These are phyloP conservation scores for Hystrix cristata DNA, from an alignment of 2,113 vertebrate species.

Conservation along the genomic window DNA sequence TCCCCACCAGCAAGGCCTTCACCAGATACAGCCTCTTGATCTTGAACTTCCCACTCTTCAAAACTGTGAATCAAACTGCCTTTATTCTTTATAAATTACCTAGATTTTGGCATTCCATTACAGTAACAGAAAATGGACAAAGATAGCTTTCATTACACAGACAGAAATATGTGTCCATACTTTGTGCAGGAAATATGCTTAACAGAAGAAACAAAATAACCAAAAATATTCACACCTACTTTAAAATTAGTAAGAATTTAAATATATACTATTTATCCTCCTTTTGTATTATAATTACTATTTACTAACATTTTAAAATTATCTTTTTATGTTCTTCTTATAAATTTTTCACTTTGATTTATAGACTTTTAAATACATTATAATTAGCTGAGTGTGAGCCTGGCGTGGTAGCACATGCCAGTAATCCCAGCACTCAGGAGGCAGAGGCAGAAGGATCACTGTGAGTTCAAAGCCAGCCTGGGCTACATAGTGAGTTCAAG, in stretches of 20 bases:
- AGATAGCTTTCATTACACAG: not conserved
- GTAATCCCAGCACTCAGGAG: not conserved
- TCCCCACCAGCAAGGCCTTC: not conserved
- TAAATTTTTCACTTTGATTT: constrained; percentile 19
- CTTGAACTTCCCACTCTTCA: not conserved
- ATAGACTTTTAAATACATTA: not conserved
- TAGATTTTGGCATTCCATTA: not conserved
- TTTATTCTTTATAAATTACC: not conserved
- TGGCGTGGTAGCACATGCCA: not conserved
- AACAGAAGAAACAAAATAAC: not conserved
- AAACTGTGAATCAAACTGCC: not conserved
- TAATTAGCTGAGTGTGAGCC: not conserved
- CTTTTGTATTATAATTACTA: not conserved
- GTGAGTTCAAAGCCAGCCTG: too few species aligned
- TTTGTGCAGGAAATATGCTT: not conserved
- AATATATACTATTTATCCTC: constrained; percentile 12
- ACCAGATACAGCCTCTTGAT: too few species aligned
- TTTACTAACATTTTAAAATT: not conserved
- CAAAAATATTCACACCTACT: constrained; percentile 11
- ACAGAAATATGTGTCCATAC: not conserved
- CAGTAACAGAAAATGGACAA: not conserved
- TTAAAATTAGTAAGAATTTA: constrained; percentile 51
- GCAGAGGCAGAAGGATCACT: not conserved
- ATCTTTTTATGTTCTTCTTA: not conserved
- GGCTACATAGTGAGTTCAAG: too few species aligned